Base-by-base conservation (phyloP, 2,888 invertebrate species). In the Antheraea yamamai region DNA sequence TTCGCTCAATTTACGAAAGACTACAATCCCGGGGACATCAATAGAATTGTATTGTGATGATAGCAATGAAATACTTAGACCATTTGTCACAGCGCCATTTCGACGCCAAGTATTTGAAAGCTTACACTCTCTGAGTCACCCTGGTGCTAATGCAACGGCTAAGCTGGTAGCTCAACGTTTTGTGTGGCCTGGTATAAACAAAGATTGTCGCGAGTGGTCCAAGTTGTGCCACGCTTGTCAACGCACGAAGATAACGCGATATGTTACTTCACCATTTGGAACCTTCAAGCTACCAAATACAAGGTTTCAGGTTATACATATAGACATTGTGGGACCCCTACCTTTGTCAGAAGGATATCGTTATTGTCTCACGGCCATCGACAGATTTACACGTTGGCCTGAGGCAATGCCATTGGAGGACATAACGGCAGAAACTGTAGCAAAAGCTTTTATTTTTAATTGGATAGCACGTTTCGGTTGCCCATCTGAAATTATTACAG, bases 161-260 rank as follows among this genome's bases (percentile, higher is more conserved):
- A 75, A 74, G 71, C 58, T 82, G n/a, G 74, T 81, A 3, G 66
- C 81, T 14, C 39, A 79, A 23, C 74, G 78, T 10, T 82, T 70
- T 68, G 78, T 83, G 0, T 83, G 81, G 82, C 81, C 79, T 12
- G 76, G 76, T 6, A 70, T 83, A 14, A 68, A 76, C 16, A 79
- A 75, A 64, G 78, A 58, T 18, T 58, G 55, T 20, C 18, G 55
- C 20, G 55, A 58, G 1, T 58, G 55, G 55, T 6, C 55, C 6
- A 14, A 23, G 23, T 74, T 20, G 52, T 76, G 52, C 26, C 47
- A 71, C 6, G 18, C 55, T 18, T 58, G 55, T 18, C 55, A 58
- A 18, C 18, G 55, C 14, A 6, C 55, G 18, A 58, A 58, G 55
- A 20, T 58, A 16, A 58, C 6, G 2, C 16, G 55, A 58, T 18